A percentile compares a stretch with the other conserved stretches of the same genome.
These are phyloP conservation scores for Agrochola lota DNA, from an alignment of 2,888 invertebrate species.

Conservation along the genomic window DNA sequence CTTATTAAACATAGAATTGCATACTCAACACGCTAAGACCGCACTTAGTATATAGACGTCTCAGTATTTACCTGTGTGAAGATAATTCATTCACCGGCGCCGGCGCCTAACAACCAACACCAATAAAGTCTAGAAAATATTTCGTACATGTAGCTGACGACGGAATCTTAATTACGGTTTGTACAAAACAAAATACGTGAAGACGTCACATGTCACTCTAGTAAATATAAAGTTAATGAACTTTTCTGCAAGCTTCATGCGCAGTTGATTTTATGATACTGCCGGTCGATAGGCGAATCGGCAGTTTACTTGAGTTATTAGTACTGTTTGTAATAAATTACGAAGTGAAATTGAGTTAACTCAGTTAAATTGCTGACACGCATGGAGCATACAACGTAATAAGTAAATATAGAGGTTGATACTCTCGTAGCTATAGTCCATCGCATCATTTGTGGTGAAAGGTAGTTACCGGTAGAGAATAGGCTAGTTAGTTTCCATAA, in stretches of 20 bases:
- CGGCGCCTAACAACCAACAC: slow-evolving; percentile 33
- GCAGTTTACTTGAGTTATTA: slow-evolving; percentile 64
- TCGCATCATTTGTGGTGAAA: slow-evolving; percentile 23
- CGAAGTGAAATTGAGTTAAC: slow-evolving; percentile 49
- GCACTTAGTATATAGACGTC: neutral
- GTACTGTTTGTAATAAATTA: slow-evolving; percentile 39
- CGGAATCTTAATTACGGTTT: slow-evolving; percentile 39
- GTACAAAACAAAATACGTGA: slow-evolving; percentile 19
- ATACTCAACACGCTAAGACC: slow-evolving; percentile 1
- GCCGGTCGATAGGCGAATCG: slow-evolving; percentile 44
- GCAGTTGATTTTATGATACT: slow-evolving; percentile 46
- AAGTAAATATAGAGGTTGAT: neutral
- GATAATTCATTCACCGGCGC: slow-evolving; percentile 36
- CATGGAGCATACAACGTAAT: neutral
- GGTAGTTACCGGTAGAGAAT: slow-evolving; percentile 32
- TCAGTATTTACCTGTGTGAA: slow-evolving; percentile 29
- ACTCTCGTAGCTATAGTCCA: neutral
- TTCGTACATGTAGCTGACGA: slow-evolving; percentile 36
- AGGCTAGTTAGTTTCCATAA: slow-evolving; percentile 20
- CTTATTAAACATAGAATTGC: slow-evolving; percentile 2
- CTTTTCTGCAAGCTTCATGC: slow-evolving; percentile 43
- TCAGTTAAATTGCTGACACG: slow-evolving; percentile 47
- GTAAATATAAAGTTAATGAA: slow-evolving; percentile 43
- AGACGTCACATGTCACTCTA: slow-evolving; percentile 12
- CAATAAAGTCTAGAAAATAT: slow-evolving; percentile 55